Base-by-base conservation (phyloP, 1,140 invertebrate genomes). In the Listronotus oregonensis region DNA sequence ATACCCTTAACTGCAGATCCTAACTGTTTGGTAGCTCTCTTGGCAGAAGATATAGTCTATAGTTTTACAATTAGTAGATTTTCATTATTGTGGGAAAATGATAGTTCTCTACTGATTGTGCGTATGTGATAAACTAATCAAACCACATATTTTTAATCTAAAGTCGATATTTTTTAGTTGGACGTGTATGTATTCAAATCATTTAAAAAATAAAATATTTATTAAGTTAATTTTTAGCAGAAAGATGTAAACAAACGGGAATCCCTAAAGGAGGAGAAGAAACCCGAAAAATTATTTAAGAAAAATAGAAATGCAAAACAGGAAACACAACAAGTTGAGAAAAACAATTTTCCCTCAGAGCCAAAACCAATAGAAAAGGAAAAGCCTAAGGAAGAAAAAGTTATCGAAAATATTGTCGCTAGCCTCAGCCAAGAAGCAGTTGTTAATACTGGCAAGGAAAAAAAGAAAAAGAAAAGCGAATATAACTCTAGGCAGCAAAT, bases 381-480 rank as follows among this genome's bases (percentile, higher is more conserved):
- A 4, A 57, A 18, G 34, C 14, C 31, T 47, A 46, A 65, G 31
- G 58, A 69, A 17, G 49, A 59, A 14, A 43, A 47, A 21, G n/a
- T 12, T 34, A 11, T 56, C n/a, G 43, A 11, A 27, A 40, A 18
- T 15, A 8, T n/a, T 0, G 15, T 11, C 11, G 10, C 21, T 14
- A 43, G 31, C 3, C 3, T 34, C 44, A 40, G 32, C 31, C 58
- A 61, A 17, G 52, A 39, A 40, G 32, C 47, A 32, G 18, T 31
- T 31, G 10, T 58, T 31, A 72, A 65, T 50, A 32, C 46, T 42
- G 65, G 57, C 9, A 82, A 83, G 58, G 81, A 83, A 42, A 80
- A 82, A 11, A 85, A 84, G 68, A 85, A 83, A 67, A 79, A 79
- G 40, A 85, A 84, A 66, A 81, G 79, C 70, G 83, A 83, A 62